Conservation (phyloP, 2,797 vertebrate species). For the Lepus oiostolus region DNA sequence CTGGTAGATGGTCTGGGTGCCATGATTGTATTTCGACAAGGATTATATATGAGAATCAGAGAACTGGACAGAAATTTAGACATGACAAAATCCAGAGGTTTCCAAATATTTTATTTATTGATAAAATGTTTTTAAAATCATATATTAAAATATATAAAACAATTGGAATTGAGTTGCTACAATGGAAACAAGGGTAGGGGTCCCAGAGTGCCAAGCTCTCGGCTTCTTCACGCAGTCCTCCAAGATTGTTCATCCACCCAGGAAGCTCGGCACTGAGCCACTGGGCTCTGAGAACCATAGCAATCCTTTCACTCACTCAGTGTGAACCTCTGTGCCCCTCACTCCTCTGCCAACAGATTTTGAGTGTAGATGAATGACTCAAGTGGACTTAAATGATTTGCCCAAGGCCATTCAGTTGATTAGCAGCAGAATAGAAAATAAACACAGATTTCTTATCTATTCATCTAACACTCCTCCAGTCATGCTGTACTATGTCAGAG, state of each 20-base stretch:
- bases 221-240: too few relatives aligned
- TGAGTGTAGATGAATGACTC: conserved; percentile 16
- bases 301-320: background rate
- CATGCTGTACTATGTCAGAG: background rate
- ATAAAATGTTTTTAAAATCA: background rate
- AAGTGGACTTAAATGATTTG: background rate
- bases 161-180: background rate
- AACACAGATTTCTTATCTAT: background rate
- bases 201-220: background rate
- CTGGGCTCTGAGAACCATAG: background rate
- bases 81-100: background rate
- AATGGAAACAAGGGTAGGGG: background rate
- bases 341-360: background rate
- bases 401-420: background rate
- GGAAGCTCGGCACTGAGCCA: background rate
- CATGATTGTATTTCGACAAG: background rate
- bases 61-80: background rate
- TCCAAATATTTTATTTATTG: background rate
- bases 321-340: background rate
- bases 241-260: background rate
- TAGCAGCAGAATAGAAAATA: background rate
- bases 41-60: background rate
- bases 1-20: background rate
- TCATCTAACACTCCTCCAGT: background rate
- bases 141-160: background rate